phyloP scores from a whole-genome alignment of 92 coral and sea anemone species.

The Phenganax stokvisi region DNA sequence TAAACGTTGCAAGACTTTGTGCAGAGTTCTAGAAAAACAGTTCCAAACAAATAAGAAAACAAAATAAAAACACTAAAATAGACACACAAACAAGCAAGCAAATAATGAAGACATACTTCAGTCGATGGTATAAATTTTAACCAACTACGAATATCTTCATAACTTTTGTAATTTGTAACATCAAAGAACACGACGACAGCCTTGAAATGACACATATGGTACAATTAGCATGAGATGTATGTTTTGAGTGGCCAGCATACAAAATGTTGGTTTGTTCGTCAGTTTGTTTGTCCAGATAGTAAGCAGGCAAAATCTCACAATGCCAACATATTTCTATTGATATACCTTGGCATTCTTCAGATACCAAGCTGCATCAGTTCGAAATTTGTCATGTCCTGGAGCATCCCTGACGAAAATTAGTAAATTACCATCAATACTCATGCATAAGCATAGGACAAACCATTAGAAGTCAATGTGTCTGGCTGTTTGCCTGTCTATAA shows the following conservation, averaged over 20 bases:
- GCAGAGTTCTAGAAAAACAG: not conserved
- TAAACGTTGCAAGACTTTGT: slow-evolving; percentile 17
- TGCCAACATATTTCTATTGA: not conserved
- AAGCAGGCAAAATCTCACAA: not conserved
- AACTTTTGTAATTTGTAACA: slow-evolving; percentile 61
- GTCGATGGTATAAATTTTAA: slow-evolving; percentile 44
- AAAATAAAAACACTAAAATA: not conserved
- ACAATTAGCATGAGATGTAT: too few species aligned
- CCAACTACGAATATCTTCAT: slow-evolving; percentile 72
- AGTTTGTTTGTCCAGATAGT: not conserved
- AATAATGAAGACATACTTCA: not conserved
- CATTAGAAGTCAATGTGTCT: too few species aligned
- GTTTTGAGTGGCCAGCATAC: not conserved
- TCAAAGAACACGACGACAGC: slow-evolving; percentile 75
- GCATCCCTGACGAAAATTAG: slow-evolving; percentile 57
- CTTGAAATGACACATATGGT: slow-evolving; percentile 29
- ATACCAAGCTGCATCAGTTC: slow-evolving; percentile 65
- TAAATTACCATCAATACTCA: not conserved
- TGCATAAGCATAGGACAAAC: too few species aligned
- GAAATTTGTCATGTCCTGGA: slow-evolving; percentile 55
- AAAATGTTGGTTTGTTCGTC: not conserved
- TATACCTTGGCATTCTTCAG: slow-evolving; percentile 59
- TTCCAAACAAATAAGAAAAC: not conserved
- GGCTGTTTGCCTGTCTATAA: not conserved
- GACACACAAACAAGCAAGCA: too few species aligned